These are phyloP conservation scores for Psammodynastes pulverulentus DNA, from an alignment of 2,113 vertebrate genomes.

Conservation along the genomic window DNA sequence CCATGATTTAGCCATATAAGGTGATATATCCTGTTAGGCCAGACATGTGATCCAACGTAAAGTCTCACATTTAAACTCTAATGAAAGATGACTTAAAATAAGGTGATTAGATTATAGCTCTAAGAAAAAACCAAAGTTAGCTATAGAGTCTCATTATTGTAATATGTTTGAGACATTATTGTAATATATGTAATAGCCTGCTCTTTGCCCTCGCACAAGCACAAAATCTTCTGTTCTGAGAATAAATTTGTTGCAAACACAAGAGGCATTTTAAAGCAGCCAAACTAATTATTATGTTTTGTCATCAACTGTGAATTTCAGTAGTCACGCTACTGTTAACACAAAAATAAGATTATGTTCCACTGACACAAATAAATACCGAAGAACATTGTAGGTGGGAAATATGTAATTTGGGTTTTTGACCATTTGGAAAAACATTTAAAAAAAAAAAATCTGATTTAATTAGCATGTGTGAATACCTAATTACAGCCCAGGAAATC, in stretches of 20 bases:
- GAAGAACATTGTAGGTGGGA: neutral
- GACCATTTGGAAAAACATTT: neutral
- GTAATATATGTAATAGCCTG: no score
- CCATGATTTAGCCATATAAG: neutral
- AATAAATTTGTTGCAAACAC: neutral
- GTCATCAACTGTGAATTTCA: neutral
- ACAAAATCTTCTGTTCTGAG: neutral
- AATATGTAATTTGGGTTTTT: neutral
- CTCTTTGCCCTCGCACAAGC: no score
- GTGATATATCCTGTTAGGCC: neutral
- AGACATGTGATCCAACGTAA: neutral
- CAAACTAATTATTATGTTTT: neutral
- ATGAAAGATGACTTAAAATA: neutral
- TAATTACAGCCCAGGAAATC: neutral
- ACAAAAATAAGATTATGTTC: neutral
- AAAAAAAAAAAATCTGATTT: neutral
- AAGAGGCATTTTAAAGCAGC: neutral
- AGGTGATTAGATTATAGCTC: neutral
- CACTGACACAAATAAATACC: neutral
- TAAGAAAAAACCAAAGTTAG: neutral
- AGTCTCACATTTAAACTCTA: neutral
- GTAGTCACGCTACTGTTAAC: neutral
- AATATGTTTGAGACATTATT: neutral
- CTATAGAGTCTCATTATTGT: neutral
- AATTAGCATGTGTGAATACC: neutral